Conservation (phyloP, 2,888 invertebrate genomes). For the Dione vanillae region DNA sequence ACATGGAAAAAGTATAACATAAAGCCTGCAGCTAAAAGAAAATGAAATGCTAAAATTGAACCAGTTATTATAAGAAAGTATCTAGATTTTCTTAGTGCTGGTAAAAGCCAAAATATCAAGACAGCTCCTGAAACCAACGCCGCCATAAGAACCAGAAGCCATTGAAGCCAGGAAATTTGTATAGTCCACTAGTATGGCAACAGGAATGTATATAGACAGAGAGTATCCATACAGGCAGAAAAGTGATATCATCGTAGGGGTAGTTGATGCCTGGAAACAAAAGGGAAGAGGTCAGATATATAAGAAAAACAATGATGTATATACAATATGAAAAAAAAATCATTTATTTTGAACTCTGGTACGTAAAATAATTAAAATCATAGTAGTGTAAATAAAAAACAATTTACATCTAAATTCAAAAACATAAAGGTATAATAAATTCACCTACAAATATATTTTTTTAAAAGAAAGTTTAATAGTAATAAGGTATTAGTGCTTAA, state of each 20-base stretch:
- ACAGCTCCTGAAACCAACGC: conserved; percentile 93
- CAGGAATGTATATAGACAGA: conserved; percentile 95
- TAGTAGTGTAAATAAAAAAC: too few species aligned
- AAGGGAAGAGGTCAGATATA: not conserved
- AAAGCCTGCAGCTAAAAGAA: conserved; percentile 93
- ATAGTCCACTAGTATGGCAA: conserved; percentile 97
- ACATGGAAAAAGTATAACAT: conserved; percentile 92
- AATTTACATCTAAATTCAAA: too few species aligned
- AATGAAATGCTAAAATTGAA: conserved; percentile 90
- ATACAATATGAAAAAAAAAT: too few species aligned
- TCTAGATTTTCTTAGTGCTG: conserved; percentile 88
- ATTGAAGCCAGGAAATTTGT: conserved; percentile 92
- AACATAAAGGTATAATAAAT: too few species aligned
- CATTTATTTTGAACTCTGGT: too few species aligned
- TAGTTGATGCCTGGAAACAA: conserved; percentile 73
- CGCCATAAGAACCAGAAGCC: conserved; percentile 92
- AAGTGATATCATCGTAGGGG: conserved; percentile 91
- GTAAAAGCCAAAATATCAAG: conserved; percentile 91
- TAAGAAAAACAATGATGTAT: too few species aligned
- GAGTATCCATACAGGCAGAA: conserved; percentile 98
- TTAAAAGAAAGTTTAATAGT: too few species aligned
- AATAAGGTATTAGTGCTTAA: too few species aligned
- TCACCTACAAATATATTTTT: too few species aligned
- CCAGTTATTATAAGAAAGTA: conserved; percentile 72
- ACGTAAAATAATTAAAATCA: too few species aligned